These are phyloP conservation scores for Atlantisia rogersi DNA, from an alignment of 2,113 vertebrate genomes.

Conservation along the genomic window DNA sequence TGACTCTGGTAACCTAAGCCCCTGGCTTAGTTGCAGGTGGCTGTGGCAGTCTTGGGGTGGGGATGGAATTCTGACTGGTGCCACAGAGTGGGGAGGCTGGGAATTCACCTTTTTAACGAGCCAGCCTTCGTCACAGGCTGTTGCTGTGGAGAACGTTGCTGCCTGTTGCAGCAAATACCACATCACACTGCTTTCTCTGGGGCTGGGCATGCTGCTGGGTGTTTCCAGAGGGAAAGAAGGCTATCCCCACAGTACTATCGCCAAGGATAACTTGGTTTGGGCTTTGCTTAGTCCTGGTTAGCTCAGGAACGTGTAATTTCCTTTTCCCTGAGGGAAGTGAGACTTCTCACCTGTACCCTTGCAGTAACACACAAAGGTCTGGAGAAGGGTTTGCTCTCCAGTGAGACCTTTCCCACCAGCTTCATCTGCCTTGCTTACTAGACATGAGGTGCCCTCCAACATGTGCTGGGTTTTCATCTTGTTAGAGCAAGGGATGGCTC, in stretches of 20 bases:
- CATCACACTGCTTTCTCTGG: neutral
- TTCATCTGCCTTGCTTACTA: neutral
- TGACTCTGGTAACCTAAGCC: too few relatives aligned
- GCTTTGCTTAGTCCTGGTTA: neutral
- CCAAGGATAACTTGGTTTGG: neutral
- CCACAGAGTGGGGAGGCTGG: neutral
- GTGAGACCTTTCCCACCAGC: neutral
- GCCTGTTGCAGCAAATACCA: neutral
- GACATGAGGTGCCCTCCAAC: neutral
- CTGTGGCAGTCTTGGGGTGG: neutral
- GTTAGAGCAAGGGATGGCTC: neutral
- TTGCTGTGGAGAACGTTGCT: neutral
- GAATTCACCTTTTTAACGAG: neutral
- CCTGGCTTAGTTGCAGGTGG: neutral
- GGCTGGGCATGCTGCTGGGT: neutral
- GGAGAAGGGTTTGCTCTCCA: neutral
- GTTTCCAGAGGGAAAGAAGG: neutral
- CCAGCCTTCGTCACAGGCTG: neutral
- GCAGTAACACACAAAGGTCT: neutral
- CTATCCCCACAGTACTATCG: neutral
- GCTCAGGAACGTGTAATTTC: accelerated
- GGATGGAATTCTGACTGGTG: neutral
- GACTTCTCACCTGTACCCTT: neutral
- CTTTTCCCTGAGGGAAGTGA: neutral
- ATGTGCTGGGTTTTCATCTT: neutral